These are phyloP conservation scores for Chloroclystis v-ata DNA, from an alignment of 2,888 invertebrate species.

Conservation along the genomic window DNA sequence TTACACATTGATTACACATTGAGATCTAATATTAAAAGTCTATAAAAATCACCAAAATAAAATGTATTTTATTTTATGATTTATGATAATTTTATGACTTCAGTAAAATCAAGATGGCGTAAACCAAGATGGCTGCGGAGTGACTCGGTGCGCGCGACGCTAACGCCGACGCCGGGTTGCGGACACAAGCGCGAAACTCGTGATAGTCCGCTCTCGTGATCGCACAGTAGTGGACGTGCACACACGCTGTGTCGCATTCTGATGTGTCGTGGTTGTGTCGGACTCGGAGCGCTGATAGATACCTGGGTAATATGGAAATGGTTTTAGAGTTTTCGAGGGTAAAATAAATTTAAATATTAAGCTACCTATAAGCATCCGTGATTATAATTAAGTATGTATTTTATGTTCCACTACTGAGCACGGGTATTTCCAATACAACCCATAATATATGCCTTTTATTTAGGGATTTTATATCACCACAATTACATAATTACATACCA, in stretches of 20 bases:
- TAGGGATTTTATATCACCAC: too few relatives aligned
- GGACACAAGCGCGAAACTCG: constrained; percentile 88
- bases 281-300: constrained; percentile 86
- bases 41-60: neutral
- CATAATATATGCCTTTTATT: too few relatives aligned
- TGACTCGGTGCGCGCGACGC: constrained; percentile 77
- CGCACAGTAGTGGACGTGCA: constrained; percentile 91
- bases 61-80: too few relatives aligned
- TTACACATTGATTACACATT: too few relatives aligned
- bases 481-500: too few relatives aligned
- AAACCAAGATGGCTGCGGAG: constrained; percentile 63
- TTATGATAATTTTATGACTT: constrained; percentile 30
- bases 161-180: constrained; percentile 87
- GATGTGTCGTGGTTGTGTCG: constrained; percentile 74
- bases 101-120: constrained; percentile 64
- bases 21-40: too few relatives aligned
- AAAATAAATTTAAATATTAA: constrained; percentile 4
- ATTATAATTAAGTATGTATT: too few relatives aligned
- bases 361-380: too few relatives aligned
- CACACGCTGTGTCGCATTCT: constrained; percentile 85
- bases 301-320: too few relatives aligned
- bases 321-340: too few relatives aligned
- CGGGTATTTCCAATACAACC: too few relatives aligned
- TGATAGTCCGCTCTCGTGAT: constrained; percentile 90
- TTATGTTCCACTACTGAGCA: too few relatives aligned